Base-by-base conservation (phyloP, 1,140 invertebrate genomes). In the Panulirus ornatus region DNA sequence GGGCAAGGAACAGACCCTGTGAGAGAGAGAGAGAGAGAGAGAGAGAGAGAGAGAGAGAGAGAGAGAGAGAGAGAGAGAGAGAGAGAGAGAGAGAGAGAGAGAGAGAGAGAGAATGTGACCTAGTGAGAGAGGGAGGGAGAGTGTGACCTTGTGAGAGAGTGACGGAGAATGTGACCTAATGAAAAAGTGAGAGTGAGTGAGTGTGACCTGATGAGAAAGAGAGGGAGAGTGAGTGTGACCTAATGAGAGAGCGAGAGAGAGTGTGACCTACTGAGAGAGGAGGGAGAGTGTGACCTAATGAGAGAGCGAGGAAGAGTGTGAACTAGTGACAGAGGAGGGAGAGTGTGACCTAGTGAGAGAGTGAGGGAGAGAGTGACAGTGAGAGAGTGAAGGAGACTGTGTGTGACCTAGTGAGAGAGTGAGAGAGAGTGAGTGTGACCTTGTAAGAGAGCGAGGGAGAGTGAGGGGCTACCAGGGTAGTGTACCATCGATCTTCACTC, bases 51-150 rank as follows among this genome's bases (percentile, higher is more conserved):
- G 63, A 22, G 22, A 5, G 22, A 70, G 63, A 22, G 63, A 70
- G 22, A 22, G 63, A 70, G 63, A n/a, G 63, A 19, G 34, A 19
- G 5, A 19, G 19, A 66, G 63, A 66, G 63, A 66, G 63, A 66
- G 63, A 66, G 63, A 66, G 19, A 30, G 34, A 30, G 34, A 30
- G 34, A 30, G 34, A 30, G 34, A 30, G 34, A 19, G 19, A 66
- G 63, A 66, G 63, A 19, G n/a, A n/a, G n/a, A n/a, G n/a, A n/a
- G n/a, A n/a, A n/a, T n/a, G n/a, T n/a, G n/a, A n/a, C n/a, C n/a
- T 22, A 66, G 63, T 27, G 63, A 66, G 63, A 66, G 63, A 66
- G 63, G 34, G 63, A 66, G 63, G 19, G 63, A 66, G 63, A 66
- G 19, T 6, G 63, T 22, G 19, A 19, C 6, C 6, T 27, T 22